These are phyloP conservation scores for Rhinopomastus cyanomelas DNA, from an alignment of 2,113 vertebrate species.

Conservation along the genomic window DNA sequence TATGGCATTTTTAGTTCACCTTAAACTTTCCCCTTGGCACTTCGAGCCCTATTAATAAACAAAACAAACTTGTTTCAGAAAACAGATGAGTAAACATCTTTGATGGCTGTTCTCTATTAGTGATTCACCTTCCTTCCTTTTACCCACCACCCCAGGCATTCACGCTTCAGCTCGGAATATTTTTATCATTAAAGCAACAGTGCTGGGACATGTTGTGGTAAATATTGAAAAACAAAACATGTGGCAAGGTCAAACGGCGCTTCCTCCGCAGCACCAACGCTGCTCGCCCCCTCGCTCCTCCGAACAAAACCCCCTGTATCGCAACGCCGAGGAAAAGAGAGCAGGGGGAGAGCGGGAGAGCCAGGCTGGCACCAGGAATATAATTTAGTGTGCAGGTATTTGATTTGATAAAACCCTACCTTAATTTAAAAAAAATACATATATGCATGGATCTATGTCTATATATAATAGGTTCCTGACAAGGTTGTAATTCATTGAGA, in stretches of 20 bases:
- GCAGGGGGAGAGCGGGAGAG: constrained; percentile 49
- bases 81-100: constrained; percentile 15
- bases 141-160: background rate
- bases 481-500: constrained; percentile 79
- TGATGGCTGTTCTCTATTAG: background rate
- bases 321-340: constrained; percentile 15
- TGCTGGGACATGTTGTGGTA: background rate
- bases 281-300: background rate
- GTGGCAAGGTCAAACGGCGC: background rate
- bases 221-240: background rate
- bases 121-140: background rate
- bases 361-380: constrained; percentile 78
- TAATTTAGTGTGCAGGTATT: constrained; percentile 81
- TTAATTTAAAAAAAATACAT: constrained; percentile 68
- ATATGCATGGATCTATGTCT: background rate
- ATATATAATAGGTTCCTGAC: constrained; percentile 72
- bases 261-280: background rate
- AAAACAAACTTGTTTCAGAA: constrained; percentile 11
- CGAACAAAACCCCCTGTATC: constrained; percentile 64
- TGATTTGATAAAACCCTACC: constrained; percentile 78
- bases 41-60: constrained; percentile 53
- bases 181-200: background rate
- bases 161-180: background rate
- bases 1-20: constrained; percentile 21
- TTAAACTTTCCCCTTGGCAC: constrained; percentile 25